Percentiles rank a stretch among this genome's conserved stretches.
Conservation (phyloP, 2,888 invertebrate species). For the Cephus nigrinus region DNA sequence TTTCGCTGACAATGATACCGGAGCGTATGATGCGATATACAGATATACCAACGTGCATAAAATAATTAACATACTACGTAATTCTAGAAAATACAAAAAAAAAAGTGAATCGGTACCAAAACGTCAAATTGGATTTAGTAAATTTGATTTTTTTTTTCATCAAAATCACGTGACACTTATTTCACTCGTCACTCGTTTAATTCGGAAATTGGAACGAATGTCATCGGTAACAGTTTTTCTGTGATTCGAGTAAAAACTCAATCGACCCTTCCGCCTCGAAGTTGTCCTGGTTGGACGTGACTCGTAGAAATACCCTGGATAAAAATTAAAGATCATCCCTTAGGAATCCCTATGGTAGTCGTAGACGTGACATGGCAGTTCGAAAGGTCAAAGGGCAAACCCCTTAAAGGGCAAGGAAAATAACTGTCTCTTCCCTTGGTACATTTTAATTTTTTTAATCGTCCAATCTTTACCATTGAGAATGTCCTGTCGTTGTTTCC, state of each 20-base stretch:
- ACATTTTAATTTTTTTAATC: neutral
- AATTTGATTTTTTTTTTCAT: neutral
- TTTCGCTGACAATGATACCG: conserved; percentile 26
- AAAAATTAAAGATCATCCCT: neutral
- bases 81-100: neutral
- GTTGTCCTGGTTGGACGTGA: neutral
- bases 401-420: neutral
- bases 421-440: neutral
- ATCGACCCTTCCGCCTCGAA: neutral
- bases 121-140: too few relatives aligned
- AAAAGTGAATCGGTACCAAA: too few relatives aligned
- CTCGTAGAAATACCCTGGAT: neutral
- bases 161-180: neutral
- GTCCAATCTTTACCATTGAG: too few relatives aligned
- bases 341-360: neutral
- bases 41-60: neutral
- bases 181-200: neutral
- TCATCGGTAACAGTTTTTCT: neutral
- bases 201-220: neutral
- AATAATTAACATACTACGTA: neutral
- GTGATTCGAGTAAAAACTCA: neutral
- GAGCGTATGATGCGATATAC: neutral
- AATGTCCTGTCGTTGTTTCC: neutral
- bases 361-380: neutral
- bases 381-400: neutral